These are phyloP conservation scores for Agrotis puta DNA, from an alignment of 2,888 invertebrate genomes.

Conservation along the genomic window DNA sequence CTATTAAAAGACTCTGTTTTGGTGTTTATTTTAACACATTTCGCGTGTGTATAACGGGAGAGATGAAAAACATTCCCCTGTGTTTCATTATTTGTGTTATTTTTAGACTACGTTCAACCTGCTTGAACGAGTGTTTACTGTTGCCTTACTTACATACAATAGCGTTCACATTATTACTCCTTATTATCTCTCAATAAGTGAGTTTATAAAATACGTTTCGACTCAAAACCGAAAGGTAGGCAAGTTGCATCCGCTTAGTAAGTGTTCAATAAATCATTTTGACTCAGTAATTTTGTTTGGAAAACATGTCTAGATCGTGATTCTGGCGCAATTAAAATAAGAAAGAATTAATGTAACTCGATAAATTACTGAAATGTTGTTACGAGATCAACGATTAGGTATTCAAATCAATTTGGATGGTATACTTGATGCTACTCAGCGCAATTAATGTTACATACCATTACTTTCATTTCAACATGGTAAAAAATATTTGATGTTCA, in stretches of 20 bases:
- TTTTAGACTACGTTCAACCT: conserved; percentile 89
- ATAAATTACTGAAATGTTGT: conserved; percentile 82
- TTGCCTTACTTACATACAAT: conserved; percentile 86
- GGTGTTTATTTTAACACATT: conserved; percentile 90
- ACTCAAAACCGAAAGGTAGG: conserved; percentile 41
- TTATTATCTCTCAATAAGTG: conserved; percentile 67
- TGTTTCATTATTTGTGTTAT: conserved; percentile 90
- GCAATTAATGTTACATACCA: conserved; percentile 85
- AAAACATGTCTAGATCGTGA: conserved; percentile 77
- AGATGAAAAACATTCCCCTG: conserved; percentile 91
- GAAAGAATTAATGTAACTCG: conserved; percentile 78
- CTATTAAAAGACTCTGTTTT: conserved; percentile 88
- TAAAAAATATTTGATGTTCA: conserved; percentile 83
- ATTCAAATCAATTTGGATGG: conserved; percentile 86
- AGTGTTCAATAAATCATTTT: conserved; percentile 77
- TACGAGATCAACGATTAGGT: conserved; percentile 82
- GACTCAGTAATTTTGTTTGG: conserved; percentile 78
- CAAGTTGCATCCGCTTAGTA: conserved; percentile 57
- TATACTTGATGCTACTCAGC: conserved; percentile 77
- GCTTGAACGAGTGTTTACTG: conserved; percentile 88
- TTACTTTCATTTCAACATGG: conserved; percentile 78
- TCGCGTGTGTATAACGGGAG: conserved; percentile 88
- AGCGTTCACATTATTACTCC: conserved; percentile 83
- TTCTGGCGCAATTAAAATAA: conserved; percentile 77
- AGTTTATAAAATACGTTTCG: conserved; percentile 49